Evolutionary conservation across 2,888 invertebrate genomes (phyloP).

Genomic region (Ceratothoa steindachneri): DNA sequence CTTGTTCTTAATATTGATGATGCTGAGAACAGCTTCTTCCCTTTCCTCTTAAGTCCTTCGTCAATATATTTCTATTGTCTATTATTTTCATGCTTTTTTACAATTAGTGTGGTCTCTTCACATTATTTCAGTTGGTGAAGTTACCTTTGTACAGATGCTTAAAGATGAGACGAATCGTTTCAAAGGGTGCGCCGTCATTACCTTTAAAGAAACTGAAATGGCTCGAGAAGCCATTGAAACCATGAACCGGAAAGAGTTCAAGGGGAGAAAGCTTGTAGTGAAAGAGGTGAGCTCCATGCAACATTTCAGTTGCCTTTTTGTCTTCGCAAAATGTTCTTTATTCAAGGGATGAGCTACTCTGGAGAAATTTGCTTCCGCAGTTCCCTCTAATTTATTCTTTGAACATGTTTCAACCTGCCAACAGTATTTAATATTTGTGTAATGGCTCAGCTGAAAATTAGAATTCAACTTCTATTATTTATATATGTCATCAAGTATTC

Average conservation of each 20-base stretch:
- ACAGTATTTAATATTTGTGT: no score
- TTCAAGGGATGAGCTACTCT: not conserved
- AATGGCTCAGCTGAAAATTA: no score
- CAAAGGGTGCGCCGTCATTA: conserved; percentile 90
- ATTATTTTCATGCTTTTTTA: no score
- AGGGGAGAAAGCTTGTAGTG: conserved; percentile 87
- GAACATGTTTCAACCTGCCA: no score
- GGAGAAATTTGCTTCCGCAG: not conserved
- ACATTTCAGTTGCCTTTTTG: not conserved
- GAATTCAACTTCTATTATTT: no score
- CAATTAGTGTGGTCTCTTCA: not conserved
- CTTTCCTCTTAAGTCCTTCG: no score
- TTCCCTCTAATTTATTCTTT: no score
- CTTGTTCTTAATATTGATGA: no score
- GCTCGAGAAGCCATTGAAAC: conserved; percentile 88
- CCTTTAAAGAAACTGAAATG: conserved; percentile 79
- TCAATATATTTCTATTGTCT: no score
- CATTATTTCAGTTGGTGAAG: conserved; percentile 70
- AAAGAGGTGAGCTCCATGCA: conserved; percentile 67
- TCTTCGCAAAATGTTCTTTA: not conserved
- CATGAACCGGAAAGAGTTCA: conserved; percentile 88
- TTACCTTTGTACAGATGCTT: conserved; percentile 89
- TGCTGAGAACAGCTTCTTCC: no score
- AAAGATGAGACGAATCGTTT: conserved; percentile 91
- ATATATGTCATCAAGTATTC: no score